Evolutionary conservation across 2,797 vertebrate genomes (phyloP).

Genomic region (Nyctibius grandis): DNA sequence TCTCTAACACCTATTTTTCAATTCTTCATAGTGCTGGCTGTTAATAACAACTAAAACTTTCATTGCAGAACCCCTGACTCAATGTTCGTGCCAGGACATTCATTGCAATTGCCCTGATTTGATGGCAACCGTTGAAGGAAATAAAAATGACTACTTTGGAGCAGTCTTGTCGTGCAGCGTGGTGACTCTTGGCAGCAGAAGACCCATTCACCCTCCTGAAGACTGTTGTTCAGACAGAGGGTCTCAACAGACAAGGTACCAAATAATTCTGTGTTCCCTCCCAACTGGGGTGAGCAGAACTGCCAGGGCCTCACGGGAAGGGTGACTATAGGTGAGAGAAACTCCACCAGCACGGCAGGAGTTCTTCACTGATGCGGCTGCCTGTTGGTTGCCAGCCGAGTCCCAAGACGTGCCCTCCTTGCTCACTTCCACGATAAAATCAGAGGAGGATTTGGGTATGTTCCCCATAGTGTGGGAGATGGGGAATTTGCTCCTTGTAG

Average conservation of each 20-base stretch:
- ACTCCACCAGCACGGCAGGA: neutral
- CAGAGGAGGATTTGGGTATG: neutral
- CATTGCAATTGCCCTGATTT: neutral
- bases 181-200: neutral
- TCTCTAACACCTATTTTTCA: neutral
- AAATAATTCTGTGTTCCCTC: neutral
- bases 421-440: neutral
- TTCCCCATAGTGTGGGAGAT: neutral
- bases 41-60: neutral
- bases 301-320: accelerated
- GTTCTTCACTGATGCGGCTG: neutral
- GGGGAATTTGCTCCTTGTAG: neutral
- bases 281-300: accelerated
- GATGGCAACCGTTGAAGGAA: neutral
- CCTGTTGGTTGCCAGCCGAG: neutral
- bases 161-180: neutral
- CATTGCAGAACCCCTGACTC: neutral
- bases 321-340: neutral
- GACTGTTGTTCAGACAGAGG: neutral
- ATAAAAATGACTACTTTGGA: neutral
- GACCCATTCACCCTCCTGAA: neutral
- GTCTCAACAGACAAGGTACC: neutral
- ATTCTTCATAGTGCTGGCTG: neutral
- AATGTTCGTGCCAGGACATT: neutral
- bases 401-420: neutral